These are phyloP conservation scores for Sarcophaga carnaria DNA, from an alignment of 2,888 invertebrate genomes.

Conservation along the genomic window DNA sequence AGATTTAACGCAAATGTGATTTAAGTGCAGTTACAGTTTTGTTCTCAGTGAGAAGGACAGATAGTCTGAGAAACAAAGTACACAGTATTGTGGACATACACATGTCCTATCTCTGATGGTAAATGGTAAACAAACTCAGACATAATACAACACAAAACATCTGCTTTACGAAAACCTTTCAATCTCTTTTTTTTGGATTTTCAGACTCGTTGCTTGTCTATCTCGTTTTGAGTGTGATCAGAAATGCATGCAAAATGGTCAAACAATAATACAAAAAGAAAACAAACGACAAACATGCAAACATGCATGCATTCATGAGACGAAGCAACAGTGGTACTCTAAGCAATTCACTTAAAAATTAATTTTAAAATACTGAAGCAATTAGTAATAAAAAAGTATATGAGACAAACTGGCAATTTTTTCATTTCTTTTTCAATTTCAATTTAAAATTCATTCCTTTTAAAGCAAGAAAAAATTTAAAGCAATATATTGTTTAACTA, in stretches of 20 bases:
- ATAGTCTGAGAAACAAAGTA: background rate
- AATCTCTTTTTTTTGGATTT: no score
- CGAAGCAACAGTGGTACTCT: background rate
- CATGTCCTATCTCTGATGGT: background rate
- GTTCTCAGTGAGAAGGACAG: constrained; percentile 25
- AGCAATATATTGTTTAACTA: no score
- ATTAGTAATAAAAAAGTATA: background rate
- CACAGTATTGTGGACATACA: background rate
- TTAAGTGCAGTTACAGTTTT: constrained; percentile 25
- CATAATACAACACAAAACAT: no score
- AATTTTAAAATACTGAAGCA: background rate
- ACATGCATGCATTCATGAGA: background rate
- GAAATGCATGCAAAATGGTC: background rate
- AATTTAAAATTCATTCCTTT: background rate
- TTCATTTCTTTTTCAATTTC: background rate
- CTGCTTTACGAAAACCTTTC: no score
- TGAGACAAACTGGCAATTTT: background rate
- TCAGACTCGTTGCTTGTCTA: background rate
- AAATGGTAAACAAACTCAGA: background rate
- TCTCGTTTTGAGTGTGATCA: background rate
- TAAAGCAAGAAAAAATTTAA: no score
- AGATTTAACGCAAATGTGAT: constrained; percentile 44
- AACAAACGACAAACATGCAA: no score
- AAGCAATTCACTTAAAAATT: background rate
- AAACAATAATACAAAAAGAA: no score